Conservation (phyloP, 2,797 vertebrate genomes). For the Coendou prehensilis region DNA sequence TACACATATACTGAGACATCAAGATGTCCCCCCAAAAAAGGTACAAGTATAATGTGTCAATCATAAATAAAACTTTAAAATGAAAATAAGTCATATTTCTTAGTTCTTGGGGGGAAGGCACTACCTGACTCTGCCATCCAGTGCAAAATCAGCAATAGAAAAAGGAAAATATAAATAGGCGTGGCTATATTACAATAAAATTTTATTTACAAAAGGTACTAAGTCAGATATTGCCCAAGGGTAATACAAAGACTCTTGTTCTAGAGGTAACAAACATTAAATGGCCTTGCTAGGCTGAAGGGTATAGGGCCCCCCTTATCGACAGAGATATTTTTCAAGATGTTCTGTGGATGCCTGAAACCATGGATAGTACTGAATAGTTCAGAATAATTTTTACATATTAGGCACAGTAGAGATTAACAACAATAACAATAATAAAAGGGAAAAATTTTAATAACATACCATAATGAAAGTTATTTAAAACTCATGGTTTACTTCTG, state of each 20-base stretch:
- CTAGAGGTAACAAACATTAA: not conserved
- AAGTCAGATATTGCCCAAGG: not conserved
- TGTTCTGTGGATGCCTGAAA: not conserved
- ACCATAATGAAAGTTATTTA: not conserved
- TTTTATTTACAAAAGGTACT: conserved; percentile 30
- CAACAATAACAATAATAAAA: not conserved
- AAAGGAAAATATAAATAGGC: not conserved
- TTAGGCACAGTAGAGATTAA: not conserved
- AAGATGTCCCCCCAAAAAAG: not conserved
- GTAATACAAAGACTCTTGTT: not conserved
- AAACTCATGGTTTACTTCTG: not conserved
- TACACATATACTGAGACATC: not conserved
- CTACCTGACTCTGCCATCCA: not conserved
- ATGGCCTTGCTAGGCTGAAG: not conserved
- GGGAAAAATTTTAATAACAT: not conserved
- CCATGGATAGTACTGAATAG: not conserved
- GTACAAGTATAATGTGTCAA: not conserved
- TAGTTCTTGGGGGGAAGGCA: not conserved
- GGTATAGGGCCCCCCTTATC: not conserved
- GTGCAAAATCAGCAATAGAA: not conserved
- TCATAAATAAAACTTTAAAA: not conserved
- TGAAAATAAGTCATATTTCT: not conserved
- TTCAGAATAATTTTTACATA: not conserved
- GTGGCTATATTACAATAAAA: conserved; percentile 17
- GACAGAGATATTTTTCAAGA: not conserved